Conservation (phyloP, 2,113 vertebrate genomes). For the Chascanopsetta lugubris region DNA sequence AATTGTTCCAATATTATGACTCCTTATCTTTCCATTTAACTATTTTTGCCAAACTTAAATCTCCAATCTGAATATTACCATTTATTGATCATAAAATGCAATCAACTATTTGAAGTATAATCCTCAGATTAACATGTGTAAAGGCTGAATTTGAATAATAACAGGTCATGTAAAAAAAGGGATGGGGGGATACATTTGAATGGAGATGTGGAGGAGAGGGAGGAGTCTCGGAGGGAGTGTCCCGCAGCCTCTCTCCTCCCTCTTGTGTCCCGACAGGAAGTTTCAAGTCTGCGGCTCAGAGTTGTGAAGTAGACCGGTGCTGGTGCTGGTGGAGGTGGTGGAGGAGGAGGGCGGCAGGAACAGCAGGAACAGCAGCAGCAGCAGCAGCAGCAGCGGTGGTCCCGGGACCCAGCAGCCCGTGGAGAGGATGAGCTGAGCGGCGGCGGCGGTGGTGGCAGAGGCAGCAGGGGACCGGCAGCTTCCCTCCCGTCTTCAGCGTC, state of each 20-base stretch:
- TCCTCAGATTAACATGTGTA: no score
- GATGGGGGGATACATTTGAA: no score
- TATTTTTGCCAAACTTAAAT: no score
- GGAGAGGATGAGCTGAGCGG: constrained; percentile 47
- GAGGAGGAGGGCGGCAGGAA: not conserved
- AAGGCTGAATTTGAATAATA: no score
- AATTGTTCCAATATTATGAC: no score
- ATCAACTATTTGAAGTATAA: no score
- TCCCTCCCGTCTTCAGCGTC: not conserved
- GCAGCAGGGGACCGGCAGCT: not conserved
- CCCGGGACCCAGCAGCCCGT: constrained; percentile 9
- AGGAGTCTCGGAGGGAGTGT: constrained; percentile 5
- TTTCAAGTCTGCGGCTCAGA: constrained; percentile 32
- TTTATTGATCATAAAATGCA: no score
- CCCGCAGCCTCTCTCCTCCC: constrained; percentile 33
- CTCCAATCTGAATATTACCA: no score
- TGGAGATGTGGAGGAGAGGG: constrained; percentile 17
- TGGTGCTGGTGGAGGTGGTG: no score
- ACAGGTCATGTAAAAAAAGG: no score
- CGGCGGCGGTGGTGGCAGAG: no score
- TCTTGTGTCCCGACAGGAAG: constrained; percentile 70
- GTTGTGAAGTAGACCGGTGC: constrained; percentile 19
- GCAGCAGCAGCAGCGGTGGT: constrained; percentile 1
- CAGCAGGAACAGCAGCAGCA: not conserved
- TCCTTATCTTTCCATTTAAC: no score